Base-by-base conservation (phyloP, 2,113 vertebrate species). In the Leptobrachium leishanense region DNA sequence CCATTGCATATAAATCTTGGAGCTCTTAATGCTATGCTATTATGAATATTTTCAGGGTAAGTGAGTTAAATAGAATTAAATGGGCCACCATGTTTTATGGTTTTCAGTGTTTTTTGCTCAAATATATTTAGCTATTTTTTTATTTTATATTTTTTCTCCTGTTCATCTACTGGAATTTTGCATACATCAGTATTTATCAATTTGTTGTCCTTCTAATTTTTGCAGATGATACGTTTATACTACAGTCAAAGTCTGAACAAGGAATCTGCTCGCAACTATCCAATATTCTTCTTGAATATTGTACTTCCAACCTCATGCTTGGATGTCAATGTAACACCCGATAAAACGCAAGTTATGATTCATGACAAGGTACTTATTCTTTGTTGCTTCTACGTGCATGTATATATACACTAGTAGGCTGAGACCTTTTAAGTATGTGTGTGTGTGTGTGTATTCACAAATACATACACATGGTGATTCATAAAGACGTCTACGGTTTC, bases 311-410 rank as follows among this genome's bases (percentile, higher is more conserved):
- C 94, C 15, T 93, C 94, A 65, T 84, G 92, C 8, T 85, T 99
- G 76, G 98, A 99, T 75, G 92, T 99, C 57, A 99, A 99, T 83
- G 57, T 99, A 88, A 98, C 94, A 3, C 97, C 97, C 40, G 96
- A 98, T 91, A 99, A 99, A 92, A 95, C 90, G 44, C 92, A 98
- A 90, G 93, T 99, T 74, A 92, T 99, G 77, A 87, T 99, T 64
- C 95, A 96, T 20, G 87, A 98, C 90, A 98, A 99, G 96, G 97
- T 98, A 92, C 1, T n/a, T 59, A 73, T 76, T 0, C 82, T 67
- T 82, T 31, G 20, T 31, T 31, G 20, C 20, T 31, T 31, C 20
- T 31, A 31, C 20, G 20, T 31, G 20, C 20, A 31, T 31, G 20
- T 31, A 31, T 31, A 31, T 31, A 31, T 31, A 31, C 20, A 31